Conservation (phyloP, 2,888 invertebrate genomes). For the Caenorhabditis drosophilae region DNA sequence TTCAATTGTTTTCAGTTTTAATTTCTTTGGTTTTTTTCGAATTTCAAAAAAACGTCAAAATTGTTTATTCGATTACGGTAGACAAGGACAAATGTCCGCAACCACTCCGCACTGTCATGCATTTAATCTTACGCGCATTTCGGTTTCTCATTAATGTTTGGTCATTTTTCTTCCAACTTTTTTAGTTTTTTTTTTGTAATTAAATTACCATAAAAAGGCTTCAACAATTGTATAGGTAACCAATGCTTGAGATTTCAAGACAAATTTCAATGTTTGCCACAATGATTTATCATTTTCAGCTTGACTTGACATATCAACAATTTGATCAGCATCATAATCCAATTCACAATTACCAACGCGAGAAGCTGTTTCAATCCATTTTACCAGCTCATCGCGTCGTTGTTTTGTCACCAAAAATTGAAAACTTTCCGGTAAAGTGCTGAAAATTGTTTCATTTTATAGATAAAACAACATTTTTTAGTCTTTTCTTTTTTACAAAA, state of each 20-base stretch:
- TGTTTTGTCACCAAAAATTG: conserved; percentile 46
- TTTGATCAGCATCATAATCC: conserved; percentile 35
- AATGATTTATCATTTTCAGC: conserved; percentile 27
- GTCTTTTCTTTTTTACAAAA: conserved; percentile 22
- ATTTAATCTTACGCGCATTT: too few species aligned
- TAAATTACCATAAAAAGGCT: conserved; percentile 44
- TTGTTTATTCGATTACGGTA: too few species aligned
- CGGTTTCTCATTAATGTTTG: too few species aligned
- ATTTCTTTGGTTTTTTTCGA: too few species aligned
- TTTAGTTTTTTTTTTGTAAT: too few species aligned
- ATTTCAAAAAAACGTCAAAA: too few species aligned
- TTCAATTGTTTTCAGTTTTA: too few species aligned
- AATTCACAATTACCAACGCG: conserved; percentile 26
- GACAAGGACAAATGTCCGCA: too few species aligned
- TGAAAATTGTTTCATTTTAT: conserved; percentile 18
- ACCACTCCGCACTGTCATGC: too few species aligned
- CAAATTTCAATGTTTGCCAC: conserved; percentile 23
- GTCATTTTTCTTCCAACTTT: too few species aligned
- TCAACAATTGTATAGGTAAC: conserved; percentile 42
- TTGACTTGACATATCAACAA: conserved; percentile 33
- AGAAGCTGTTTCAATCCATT: conserved; percentile 47
- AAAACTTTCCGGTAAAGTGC: conserved; percentile 57
- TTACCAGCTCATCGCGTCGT: conserved; percentile 26
- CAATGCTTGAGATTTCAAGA: conserved; percentile 27
- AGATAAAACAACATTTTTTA: too few species aligned